Base-by-base conservation (phyloP, 1,140 invertebrate species). In the Antheraea mylitta region DNA sequence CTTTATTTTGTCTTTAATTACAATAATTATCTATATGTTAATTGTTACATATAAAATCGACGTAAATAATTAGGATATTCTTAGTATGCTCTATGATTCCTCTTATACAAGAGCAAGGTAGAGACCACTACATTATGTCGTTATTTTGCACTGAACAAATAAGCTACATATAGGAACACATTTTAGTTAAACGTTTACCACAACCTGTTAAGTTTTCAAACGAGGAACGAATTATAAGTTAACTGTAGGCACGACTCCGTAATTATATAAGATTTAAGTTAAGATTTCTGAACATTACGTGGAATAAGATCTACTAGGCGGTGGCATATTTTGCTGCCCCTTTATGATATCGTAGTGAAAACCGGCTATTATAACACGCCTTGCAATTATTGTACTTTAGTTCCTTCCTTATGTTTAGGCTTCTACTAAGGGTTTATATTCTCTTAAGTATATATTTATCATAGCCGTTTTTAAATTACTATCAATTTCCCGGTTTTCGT, bases 301-400 rank as follows among this genome's bases (percentile, higher is more conserved):
- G 7, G 19, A n/a, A 53, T 13, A 16, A 53, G 19, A 37, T 63
- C 30, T 16, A 37, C 22, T 37, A 63, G 16, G 11, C 61, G 9
- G 19, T 13, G 22, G 61, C 13, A 63, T 37, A 63, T 36, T 42
- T 30, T n/a, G 64, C 64, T 30, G 19, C 59, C 64, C 48, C 71
- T 69, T 71, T 68, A 70, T 68, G 72, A 70, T 69, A 66, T 69
- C 66, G 18, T 36, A 69, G 67, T 45, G 67, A 67, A 72, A 78
- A 76, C 75, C 72, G 53, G 67, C 74, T 64, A 82, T 82, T 78
- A 81, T 74, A 69, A 68, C 69, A 70, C 48, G 53, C 66, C 71
- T 74, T 70, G 70, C 77, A 79, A 80, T 83, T 82, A 85, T 79
- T 79, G 72, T 71, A 64, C 75, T 73, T 72, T 69, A 75, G 77